These are phyloP conservation scores for Pterostichus madidus DNA, from an alignment of 2,888 invertebrate genomes.

Conservation along the genomic window DNA sequence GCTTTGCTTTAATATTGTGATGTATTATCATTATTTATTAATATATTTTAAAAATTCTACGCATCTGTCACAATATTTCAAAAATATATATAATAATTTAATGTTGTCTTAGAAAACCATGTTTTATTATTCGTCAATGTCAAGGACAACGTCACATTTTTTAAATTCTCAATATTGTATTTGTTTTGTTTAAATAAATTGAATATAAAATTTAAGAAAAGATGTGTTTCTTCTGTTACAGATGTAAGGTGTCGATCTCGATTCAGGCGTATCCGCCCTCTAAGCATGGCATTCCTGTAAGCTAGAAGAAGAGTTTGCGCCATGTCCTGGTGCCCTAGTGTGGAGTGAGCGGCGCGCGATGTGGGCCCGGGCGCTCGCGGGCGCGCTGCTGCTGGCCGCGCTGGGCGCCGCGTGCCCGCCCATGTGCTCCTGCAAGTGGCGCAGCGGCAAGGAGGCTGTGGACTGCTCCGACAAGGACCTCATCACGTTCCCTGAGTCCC, in stretches of 20 bases:
- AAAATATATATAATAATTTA: too few species aligned
- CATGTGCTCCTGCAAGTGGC: constrained; percentile 94
- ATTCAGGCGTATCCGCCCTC: too few species aligned
- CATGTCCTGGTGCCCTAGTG: too few species aligned
- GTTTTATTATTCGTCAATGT: too few species aligned
- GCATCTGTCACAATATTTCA: background rate
- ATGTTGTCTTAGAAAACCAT: too few species aligned
- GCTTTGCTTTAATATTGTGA: background rate
- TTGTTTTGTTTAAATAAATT: background rate
- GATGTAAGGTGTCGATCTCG: background rate
- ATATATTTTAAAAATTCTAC: background rate
- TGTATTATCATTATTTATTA: too few species aligned
- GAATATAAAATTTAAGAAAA: background rate
- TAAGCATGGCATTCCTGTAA: too few species aligned
- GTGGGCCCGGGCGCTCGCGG: background rate
- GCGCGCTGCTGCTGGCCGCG: constrained; percentile 53
- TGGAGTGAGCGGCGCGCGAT: background rate
- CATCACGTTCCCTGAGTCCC: constrained; percentile 87
- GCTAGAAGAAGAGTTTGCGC: too few species aligned
- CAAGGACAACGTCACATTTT: too few species aligned
- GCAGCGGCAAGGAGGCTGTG: constrained; percentile 93
- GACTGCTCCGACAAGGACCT: constrained; percentile 91
- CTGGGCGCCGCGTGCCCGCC: constrained; percentile 82
- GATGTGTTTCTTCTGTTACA: background rate
- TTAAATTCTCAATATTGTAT: background rate